Base-by-base conservation (phyloP, 2,888 invertebrate species). In the Drosophila algonquin region DNA sequence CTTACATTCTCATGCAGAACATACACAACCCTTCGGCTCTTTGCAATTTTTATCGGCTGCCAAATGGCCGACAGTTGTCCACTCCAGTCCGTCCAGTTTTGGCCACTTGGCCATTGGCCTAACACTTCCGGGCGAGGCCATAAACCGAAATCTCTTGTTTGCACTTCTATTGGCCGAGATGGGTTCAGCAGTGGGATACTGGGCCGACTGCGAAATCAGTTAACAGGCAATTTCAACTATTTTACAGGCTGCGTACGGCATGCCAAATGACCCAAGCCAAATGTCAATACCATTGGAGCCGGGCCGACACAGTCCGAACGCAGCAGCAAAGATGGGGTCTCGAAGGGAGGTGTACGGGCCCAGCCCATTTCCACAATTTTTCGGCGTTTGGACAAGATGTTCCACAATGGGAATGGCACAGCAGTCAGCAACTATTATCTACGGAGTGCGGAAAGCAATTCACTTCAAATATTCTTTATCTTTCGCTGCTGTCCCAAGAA, bases 191-290 rank as follows among this genome's bases (percentile, higher is more conserved):
- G 45, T 46, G 53, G 50, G 52, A 53, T 32, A 54, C 10, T 54
- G 46, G 54, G 64, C 24, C 58, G 68, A 58, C 55, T 54, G 77
- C 64, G 48, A 81, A 82, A 82, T 87, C 88, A 85, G 88, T 82
- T 87, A 82, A 87, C 86, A 82, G 88, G 67, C 82, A 82, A 84
- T 87, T 82, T 87, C 68, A 82, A 87, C 88, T 74, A 81, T 85
- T 82, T 82, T 71, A 73, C 86, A 75, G 75, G 67, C 88, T 85
- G 80, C 69, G 82, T 72, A 77, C 58, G 62, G 73, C 79, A 67
- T 81, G 87, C 82, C 85, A 75, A 87, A 87, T 85, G 85, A 68
- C 68, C 73, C 70, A 59, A 75, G 82, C 88, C 88, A 87, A 83
- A 87, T 83, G 86, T 87, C 88, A 83, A 87, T 81, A 79, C 82